A percentile compares a stretch with the other conserved stretches of the same genome.
These are phyloP conservation scores for Polypterus bichir DNA, from an alignment of 2,113 vertebrate species.

Conservation along the genomic window DNA sequence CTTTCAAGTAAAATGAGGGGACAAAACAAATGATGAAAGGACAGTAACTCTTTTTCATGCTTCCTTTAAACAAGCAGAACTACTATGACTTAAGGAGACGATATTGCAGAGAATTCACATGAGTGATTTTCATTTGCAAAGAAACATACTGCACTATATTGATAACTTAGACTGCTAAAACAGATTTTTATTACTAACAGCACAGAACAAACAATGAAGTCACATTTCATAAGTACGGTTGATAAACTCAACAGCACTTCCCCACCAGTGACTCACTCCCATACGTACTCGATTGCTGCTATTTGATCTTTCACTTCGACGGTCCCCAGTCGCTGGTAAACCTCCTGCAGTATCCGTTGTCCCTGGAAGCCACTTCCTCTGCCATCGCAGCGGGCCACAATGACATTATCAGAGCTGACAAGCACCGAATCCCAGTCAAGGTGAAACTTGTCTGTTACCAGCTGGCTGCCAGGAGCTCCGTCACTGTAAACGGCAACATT, in stretches of 20 bases:
- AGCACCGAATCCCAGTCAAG: constrained; percentile 89
- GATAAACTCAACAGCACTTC: neutral
- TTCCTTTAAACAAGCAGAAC: too few relatives aligned
- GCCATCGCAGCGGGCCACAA: constrained; percentile 83
- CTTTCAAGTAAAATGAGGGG: too few relatives aligned
- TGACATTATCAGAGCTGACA: constrained; percentile 74
- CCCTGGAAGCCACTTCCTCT: constrained; percentile 89
- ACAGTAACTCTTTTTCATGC: too few relatives aligned
- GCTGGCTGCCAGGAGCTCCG: constrained; percentile 75
- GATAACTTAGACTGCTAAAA: neutral
- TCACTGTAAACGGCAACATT: constrained; percentile 55
- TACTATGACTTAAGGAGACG: too few relatives aligned
- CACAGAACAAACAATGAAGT: neutral
- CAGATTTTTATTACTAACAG: neutral
- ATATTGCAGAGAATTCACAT: too few relatives aligned
- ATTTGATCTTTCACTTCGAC: constrained; percentile 88
- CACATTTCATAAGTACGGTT: neutral
- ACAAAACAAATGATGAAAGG: too few relatives aligned
- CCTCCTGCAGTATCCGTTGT: constrained; percentile 80
- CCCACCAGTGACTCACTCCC: neutral
- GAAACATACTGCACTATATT: too few relatives aligned
- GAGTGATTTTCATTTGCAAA: too few relatives aligned
- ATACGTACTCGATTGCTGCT: constrained; percentile 77
- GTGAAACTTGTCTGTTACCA: constrained; percentile 76
- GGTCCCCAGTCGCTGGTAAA: constrained; percentile 71